Conservation (phyloP, 2,888 invertebrate genomes). For the Machimus rusticus region DNA sequence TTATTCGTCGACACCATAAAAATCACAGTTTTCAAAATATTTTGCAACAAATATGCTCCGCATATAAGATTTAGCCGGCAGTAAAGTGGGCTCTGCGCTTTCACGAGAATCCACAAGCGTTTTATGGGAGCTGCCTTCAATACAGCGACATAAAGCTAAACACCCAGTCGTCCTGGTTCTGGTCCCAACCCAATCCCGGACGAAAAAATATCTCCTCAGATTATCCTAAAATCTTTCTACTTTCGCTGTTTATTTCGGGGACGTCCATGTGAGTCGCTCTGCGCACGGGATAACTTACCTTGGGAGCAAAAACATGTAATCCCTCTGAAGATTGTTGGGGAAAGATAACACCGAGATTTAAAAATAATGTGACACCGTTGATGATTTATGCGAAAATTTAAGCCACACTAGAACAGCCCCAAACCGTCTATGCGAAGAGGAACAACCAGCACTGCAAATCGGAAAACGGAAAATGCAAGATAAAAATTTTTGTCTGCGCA, state of each 20-base stretch:
- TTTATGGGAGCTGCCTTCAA: background rate
- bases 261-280: background rate
- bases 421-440: background rate
- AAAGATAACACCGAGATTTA: slow-evolving; percentile 25
- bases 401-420: background rate
- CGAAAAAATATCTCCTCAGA: slow-evolving; percentile 4
- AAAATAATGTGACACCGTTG: slow-evolving; percentile 34
- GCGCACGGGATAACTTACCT: background rate
- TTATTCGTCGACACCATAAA: slow-evolving; percentile 11
- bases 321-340: background rate
- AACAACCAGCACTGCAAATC: background rate
- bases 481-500: background rate
- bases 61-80: background rate
- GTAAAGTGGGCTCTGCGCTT: background rate
- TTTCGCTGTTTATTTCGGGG: background rate
- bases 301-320: slow-evolving; percentile 9
- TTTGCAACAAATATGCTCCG: slow-evolving; percentile 18
- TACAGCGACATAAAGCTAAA: background rate
- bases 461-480: background rate
- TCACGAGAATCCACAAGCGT: background rate
- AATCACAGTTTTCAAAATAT: slow-evolving; percentile 25
- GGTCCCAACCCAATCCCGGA: background rate
- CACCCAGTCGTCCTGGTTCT: background rate
- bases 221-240: slow-evolving; percentile 2
- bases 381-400: slow-evolving; percentile 31